Evolutionary conservation across 2,888 invertebrate genomes (phyloP), one percentile per base, ranked within the genome.

Genomic region (Bhutanitis thaidina): DNA sequence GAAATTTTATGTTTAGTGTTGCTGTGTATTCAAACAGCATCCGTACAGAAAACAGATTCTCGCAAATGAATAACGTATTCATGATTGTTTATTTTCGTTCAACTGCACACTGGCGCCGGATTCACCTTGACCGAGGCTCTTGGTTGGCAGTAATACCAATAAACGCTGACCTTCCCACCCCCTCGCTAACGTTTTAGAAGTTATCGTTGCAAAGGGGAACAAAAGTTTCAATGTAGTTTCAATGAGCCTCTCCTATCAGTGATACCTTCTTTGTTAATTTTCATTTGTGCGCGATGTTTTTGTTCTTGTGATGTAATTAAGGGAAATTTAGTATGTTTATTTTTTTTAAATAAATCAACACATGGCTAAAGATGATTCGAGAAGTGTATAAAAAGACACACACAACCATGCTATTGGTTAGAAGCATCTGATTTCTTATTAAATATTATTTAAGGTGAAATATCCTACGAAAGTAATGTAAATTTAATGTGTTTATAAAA

Each of bases 51-150:
- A 61, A 63, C 70, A 70, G 67, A 71, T 67, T 69, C 65, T 60
- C 51, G 38, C 25, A 62, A 69, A 71, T 72, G 65, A 72, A 71
- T 73, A 66, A 65, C 59, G 62, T 69, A 69, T 68, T 60, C 59
- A 53, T 55, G 56, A 69, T 67, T 71, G 71, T 76, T 77, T 84
- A 80, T 78, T 76, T 80, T 73, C 65, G 61, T 64, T 56, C 68
- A 66, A 71, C 72, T 71, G 66, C 68, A 57, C 59, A 41, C 65
- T 60, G 80, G 77, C 80, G 80, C 75, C 73, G 58, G 45, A 57
- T 55, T 80, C 69, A 82, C 87, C 84, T 88, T 88, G 84, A 82
- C 80, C 79, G 77, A 56, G 65, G 74, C 64, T 66, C 60, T 65
- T 59, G 61, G 60, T 59, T 65, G 59, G 67, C 69, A 74, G 69